Evolutionary conservation across 2,888 invertebrate species (phyloP).

Genomic region (Ommatoiulus sabulosus): DNA sequence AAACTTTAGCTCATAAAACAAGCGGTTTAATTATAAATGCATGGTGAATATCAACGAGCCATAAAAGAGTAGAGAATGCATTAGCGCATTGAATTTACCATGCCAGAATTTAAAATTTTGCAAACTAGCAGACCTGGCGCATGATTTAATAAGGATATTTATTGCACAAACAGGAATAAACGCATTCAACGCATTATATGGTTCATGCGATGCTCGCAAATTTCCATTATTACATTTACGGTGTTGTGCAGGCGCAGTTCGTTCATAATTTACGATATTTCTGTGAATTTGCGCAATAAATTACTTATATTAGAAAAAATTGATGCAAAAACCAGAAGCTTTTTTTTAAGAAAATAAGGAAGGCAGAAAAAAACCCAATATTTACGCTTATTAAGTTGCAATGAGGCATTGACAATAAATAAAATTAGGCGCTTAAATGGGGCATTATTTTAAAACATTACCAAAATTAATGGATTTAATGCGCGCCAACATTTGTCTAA

Average conservation of each 20-base stretch:
- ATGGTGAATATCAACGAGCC: neutral
- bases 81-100: neutral
- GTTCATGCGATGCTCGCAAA: neutral
- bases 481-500: neutral
- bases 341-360: slow-evolving; percentile 59
- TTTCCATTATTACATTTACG: neutral
- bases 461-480: slow-evolving; percentile 4
- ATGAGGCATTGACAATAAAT: neutral
- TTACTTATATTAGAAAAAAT: slow-evolving; percentile 13
- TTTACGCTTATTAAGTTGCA: neutral
- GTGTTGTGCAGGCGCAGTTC: neutral
- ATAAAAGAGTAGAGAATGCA: neutral
- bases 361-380: slow-evolving; percentile 61
- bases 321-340: neutral
- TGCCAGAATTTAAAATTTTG: neutral
- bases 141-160: neutral
- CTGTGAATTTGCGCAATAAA: neutral
- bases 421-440: slow-evolving; percentile 16
- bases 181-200: neutral
- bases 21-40: neutral
- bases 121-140: neutral
- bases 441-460: slow-evolving; percentile 15
- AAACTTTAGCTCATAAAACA: neutral
- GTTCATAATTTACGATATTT: neutral
- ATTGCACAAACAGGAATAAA: neutral